Evolutionary conservation across 2,888 invertebrate species (phyloP).

Genomic region (Cephus spinipes): DNA sequence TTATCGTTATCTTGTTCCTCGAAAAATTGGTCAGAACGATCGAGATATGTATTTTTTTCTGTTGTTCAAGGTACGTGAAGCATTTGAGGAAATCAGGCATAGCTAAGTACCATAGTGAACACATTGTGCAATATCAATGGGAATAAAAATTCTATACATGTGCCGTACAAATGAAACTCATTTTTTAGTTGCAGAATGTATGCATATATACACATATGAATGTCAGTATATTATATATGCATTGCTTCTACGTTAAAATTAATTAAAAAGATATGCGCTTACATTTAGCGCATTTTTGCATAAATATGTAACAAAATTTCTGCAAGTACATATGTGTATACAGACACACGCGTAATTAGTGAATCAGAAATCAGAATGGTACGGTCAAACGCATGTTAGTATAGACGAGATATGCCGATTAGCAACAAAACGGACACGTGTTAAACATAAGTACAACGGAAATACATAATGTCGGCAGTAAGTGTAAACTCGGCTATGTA

Average conservation of each 20-base stretch:
- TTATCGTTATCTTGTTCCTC: constrained; percentile 15
- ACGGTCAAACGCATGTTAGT: constrained; percentile 38
- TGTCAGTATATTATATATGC: constrained; percentile 4
- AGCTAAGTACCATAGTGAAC: constrained; percentile 66
- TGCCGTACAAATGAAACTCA: constrained; percentile 76
- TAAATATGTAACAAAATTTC: neutral
- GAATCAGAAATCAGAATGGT: constrained; percentile 2
- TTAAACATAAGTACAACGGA: constrained; percentile 62
- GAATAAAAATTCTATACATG: constrained; percentile 68
- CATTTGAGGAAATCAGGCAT: constrained; percentile 66
- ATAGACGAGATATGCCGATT: constrained; percentile 52
- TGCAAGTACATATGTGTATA: neutral
- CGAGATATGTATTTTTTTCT: constrained; percentile 1
- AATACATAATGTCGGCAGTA: constrained; percentile 62
- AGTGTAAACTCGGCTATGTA: constrained; percentile 57
- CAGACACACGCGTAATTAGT: neutral
- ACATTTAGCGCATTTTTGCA: neutral
- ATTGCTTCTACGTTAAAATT: constrained; percentile 10
- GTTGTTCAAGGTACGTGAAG: constrained; percentile 65
- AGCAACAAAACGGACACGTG: constrained; percentile 58
- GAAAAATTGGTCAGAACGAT: constrained; percentile 13
- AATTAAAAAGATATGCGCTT: constrained; percentile 7
- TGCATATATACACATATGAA: constrained; percentile 21
- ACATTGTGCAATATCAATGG: constrained; percentile 67
- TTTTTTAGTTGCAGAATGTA: constrained; percentile 62